Conservation (phyloP, 2,113 vertebrate species). For the Indicator indicator region DNA sequence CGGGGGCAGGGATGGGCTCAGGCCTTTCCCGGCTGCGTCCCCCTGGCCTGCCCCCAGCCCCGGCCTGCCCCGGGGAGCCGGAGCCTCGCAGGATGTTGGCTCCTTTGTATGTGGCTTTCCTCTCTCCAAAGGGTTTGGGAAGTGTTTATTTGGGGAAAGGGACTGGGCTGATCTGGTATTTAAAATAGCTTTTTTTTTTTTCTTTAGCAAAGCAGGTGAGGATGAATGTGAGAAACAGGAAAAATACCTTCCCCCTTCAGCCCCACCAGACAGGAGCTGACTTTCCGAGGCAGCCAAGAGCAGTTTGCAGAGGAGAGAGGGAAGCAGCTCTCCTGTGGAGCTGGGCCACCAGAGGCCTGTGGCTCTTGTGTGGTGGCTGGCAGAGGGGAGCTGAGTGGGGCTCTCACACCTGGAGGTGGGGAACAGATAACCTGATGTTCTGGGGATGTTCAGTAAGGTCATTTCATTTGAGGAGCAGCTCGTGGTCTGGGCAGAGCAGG, state of each 20-base stretch:
- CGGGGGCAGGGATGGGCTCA: background rate
- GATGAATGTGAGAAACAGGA: slow-evolving; percentile 16
- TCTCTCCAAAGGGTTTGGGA: background rate
- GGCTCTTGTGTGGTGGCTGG: background rate
- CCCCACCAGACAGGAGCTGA: slow-evolving; percentile 1
- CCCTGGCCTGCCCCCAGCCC: background rate
- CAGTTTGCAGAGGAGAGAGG: background rate
- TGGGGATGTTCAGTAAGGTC: background rate
- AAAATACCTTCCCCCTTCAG: slow-evolving; percentile 17
- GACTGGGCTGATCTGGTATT: background rate
- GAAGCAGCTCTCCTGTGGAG: background rate
- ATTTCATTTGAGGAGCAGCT: background rate
- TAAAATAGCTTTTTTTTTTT: background rate
- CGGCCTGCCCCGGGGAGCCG: background rate
- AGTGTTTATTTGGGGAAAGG: slow-evolving; percentile 5
- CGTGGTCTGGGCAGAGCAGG: rapidly evolving
- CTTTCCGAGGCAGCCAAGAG: background rate
- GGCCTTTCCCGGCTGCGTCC: background rate
- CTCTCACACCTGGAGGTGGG: background rate
- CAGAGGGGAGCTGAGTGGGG: background rate
- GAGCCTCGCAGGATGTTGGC: slow-evolving; percentile 19
- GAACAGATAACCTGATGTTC: background rate
- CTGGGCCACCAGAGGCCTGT: background rate
- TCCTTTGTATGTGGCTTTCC: slow-evolving; percentile 53
- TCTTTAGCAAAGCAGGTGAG: background rate